Conservation (phyloP, 2,113 vertebrate species). For the Notarius quadriscutis region DNA sequence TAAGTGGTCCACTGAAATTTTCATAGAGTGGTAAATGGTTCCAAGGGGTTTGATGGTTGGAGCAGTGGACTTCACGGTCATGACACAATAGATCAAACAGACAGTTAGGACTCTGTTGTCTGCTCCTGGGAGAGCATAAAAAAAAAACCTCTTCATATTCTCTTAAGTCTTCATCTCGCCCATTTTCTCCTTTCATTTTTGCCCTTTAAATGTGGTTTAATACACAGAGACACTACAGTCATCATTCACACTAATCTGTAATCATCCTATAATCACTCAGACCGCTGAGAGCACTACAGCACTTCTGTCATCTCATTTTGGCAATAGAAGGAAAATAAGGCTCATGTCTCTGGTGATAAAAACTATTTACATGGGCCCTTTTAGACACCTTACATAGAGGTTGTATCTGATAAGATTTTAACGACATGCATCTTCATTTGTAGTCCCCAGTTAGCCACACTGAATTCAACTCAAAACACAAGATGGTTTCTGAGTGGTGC, state of each 20-base stretch:
- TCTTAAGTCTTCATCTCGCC: conserved; percentile 7
- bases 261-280: conserved; percentile 26
- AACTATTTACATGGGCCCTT: no score
- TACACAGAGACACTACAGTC: conserved; percentile 15
- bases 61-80: conserved; percentile 32
- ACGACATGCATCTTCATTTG: background rate
- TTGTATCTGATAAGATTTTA: background rate
- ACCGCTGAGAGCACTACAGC: background rate
- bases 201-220: conserved; percentile 12
- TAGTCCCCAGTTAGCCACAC: background rate
- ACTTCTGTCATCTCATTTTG: background rate
- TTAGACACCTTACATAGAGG: background rate
- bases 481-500: background rate
- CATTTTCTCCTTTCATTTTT: conserved; percentile 15
- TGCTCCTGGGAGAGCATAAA: conserved; percentile 20
- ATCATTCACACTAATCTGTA: conserved; percentile 28
- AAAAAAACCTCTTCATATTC: background rate
- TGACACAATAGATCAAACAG: conserved; percentile 40
- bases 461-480: background rate
- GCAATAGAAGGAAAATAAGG: background rate
- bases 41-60: conserved; percentile 40
- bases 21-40: conserved; percentile 43
- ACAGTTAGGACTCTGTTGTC: conserved; percentile 18
- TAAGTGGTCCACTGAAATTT: conserved; percentile 48
- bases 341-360: background rate